Evolutionary conservation across 2,797 vertebrate species (phyloP), one percentile per base, ranked within the genome.

Genomic region (Netta rufina): DNA sequence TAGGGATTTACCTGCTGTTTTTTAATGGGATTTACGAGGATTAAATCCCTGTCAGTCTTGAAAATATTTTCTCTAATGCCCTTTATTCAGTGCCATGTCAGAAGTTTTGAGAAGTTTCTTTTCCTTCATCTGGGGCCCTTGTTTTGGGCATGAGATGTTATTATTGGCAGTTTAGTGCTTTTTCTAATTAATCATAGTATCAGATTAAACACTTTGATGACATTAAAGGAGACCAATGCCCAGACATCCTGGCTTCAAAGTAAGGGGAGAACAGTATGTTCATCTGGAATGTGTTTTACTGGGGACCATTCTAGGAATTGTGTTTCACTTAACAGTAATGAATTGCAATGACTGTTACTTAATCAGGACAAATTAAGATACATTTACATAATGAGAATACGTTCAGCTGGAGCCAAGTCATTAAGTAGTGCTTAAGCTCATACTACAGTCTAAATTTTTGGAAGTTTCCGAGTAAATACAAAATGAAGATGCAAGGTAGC

Each of bases 381-480:
- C 6, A 18, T 89, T 91, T 95, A 32, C 69, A 49, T 94, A 89
- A 95, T 83, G 57, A 93, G 65, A 57, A 72, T 77, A 71, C 47
- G 67, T 85, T 91, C 49, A 77, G 43, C 79, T 77, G 79, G 18
- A 91, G 20, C 69, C 54, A 77, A 83, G 43, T 74, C n/a, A 77
- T 93, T 92, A 95, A 94, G 53, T 53, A 17, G 36, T 91, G 32
- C 54, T 92, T 94, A 92, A 77, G 89, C 91, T 87, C 62, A 27
- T 89, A 87, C 91, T 91, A 72, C 27, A 49, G 9, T 69, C n/a
- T 78, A 78, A 90, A 92, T 22, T 91, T 81, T 14, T 71, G 43
- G 30, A 90, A 84, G 30, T 73, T 87, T 87, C 22, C 9, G 74
- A 83, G 18, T 87, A 80, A 76, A 4, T 8, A 0, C 80, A 92